Evolutionary conservation across 2,113 vertebrate species (phyloP).

Genomic region (Turnix velox): DNA sequence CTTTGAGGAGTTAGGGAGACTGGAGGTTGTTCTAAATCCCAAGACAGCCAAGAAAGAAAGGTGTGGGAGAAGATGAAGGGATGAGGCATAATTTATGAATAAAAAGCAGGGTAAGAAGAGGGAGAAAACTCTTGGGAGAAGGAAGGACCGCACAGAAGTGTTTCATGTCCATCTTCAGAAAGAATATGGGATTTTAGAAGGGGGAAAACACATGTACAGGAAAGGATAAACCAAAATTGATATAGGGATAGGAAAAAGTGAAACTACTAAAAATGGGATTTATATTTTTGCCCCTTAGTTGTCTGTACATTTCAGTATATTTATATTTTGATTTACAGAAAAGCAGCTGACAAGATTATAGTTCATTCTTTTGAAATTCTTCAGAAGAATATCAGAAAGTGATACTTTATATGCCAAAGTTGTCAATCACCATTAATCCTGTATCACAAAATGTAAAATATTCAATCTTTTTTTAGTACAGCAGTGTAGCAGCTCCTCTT

Average conservation of each 20-base stretch:
- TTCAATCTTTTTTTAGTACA: neutral
- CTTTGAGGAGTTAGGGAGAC: neutral
- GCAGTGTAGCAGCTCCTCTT: neutral
- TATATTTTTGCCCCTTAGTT: neutral
- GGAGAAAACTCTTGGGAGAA: neutral
- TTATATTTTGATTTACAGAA: neutral
- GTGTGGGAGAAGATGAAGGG: accelerated
- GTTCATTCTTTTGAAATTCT: neutral
- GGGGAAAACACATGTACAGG: accelerated
- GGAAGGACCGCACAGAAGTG: neutral
- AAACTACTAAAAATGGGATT: neutral
- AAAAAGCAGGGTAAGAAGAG: neutral
- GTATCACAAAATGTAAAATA: neutral
- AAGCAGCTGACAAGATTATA: neutral
- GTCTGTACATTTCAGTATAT: neutral
- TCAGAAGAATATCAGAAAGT: too few species aligned
- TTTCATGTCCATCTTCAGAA: neutral
- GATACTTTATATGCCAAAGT: neutral
- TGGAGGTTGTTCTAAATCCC: neutral
- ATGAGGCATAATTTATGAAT: neutral
- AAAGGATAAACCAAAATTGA: neutral
- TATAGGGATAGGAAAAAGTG: too few species aligned
- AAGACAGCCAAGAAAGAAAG: neutral
- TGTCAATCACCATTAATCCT: neutral
- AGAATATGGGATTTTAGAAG: neutral